These are phyloP conservation scores for Carduelis carduelis DNA, from an alignment of 2,797 vertebrate genomes.

Conservation along the genomic window DNA sequence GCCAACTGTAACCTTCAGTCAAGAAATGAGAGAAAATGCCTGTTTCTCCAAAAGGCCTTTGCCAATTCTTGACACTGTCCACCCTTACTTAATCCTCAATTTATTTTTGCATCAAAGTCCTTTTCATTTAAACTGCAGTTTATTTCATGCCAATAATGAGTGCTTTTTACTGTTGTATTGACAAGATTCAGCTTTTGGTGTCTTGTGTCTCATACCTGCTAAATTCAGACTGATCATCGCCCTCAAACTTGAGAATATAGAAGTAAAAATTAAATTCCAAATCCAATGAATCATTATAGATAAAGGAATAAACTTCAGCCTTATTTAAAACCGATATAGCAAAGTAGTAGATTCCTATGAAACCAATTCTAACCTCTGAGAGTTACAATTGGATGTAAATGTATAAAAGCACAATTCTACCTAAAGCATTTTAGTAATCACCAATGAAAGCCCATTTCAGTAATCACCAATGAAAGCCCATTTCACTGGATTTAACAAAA, in stretches of 20 bases:
- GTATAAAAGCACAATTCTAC: neutral
- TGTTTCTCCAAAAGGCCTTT: neutral
- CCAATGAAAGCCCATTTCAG: neutral
- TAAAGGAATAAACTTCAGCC: neutral
- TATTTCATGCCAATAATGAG: neutral
- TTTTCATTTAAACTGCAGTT: neutral
- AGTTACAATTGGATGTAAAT: neutral
- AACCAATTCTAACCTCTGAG: neutral
- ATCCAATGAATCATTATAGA: neutral
- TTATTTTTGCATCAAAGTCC: neutral
- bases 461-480: neutral
- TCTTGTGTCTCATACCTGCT: neutral
- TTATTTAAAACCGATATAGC: neutral
- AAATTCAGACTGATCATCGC: neutral
- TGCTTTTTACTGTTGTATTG: neutral
- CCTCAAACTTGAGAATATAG: neutral
- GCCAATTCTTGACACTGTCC: neutral
- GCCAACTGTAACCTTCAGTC: neutral
- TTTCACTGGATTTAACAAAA: neutral
- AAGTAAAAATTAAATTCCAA: neutral
- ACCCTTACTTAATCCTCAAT: neutral
- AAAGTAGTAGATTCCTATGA: neutral
- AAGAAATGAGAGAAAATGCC: neutral
- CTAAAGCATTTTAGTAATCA: neutral
- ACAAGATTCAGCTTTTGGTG: neutral